phyloP scores from a whole-genome alignment of 1,140 invertebrate species.

The Temnothorax curvispinosus region DNA sequence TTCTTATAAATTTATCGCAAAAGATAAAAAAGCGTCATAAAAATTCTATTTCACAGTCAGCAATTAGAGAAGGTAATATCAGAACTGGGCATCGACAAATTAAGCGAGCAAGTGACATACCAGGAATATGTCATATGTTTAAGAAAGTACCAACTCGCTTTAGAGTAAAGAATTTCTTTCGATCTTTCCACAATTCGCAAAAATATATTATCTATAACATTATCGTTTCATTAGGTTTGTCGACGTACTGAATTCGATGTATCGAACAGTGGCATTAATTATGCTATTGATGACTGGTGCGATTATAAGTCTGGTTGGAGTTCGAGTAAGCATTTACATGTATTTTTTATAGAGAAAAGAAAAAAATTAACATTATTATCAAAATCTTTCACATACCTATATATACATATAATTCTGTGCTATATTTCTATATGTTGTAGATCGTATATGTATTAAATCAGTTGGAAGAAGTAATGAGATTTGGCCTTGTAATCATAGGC shows the following conservation, averaged over 20 bases:
- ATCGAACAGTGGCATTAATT: background rate
- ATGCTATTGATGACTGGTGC: background rate
- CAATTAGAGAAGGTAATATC: background rate
- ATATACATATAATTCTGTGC: background rate
- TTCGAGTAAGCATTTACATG: background rate
- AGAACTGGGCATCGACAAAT: background rate
- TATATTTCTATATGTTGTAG: background rate
- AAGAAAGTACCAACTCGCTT: slow-evolving; percentile 7
- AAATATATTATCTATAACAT: background rate
- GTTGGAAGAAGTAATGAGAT: background rate
- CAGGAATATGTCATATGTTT: background rate
- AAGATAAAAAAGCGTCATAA: background rate
- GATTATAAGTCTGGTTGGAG: background rate
- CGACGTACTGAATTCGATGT: background rate
- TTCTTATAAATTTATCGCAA: background rate
- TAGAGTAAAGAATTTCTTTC: slow-evolving; percentile 6
- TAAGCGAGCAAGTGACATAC: background rate
- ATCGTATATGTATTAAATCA: background rate
- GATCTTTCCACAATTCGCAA: background rate
- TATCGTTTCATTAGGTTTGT: background rate
- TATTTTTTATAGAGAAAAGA: background rate
- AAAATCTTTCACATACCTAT: background rate
- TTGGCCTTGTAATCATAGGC: background rate
- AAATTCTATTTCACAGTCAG: background rate
- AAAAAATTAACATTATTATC: background rate